Evolutionary conservation across 2,797 vertebrate genomes (phyloP).

Genomic region (Pipistrellus nathusii): DNA sequence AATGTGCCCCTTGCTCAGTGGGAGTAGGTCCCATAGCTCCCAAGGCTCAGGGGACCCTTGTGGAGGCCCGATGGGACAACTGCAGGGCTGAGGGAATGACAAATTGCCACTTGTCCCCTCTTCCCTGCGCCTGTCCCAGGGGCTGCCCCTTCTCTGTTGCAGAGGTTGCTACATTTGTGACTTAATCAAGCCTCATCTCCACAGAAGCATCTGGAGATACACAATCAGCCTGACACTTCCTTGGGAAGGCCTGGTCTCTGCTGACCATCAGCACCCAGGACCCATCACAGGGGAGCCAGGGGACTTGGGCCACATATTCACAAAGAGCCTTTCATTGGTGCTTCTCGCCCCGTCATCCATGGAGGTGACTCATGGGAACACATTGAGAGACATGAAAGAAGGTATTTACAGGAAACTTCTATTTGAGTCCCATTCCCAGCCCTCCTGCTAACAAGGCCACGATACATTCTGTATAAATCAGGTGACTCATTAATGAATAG

Average conservation of each 20-base stretch:
- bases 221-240: neutral
- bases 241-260: neutral
- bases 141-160: neutral
- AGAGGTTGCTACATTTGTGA: neutral
- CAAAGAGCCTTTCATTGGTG: neutral
- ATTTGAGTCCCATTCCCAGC: neutral
- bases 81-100: neutral
- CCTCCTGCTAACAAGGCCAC: neutral
- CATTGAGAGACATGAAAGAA: neutral
- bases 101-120: neutral
- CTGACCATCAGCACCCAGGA: neutral
- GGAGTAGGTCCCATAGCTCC: neutral
- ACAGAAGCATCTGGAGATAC: neutral
- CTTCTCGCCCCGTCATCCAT: neutral
- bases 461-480: neutral
- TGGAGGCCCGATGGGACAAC: neutral
- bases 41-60: neutral
- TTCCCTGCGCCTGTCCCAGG: neutral
- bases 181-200: neutral
- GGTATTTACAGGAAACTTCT: neutral
- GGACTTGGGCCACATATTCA: neutral
- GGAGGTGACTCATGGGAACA: neutral
- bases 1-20: rapidly evolving
- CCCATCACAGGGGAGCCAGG: neutral
- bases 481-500: neutral